A percentile compares a stretch with the other conserved stretches of the same genome.
Conservation (phyloP, 1,140 invertebrate genomes). For the Zophobas morio region DNA sequence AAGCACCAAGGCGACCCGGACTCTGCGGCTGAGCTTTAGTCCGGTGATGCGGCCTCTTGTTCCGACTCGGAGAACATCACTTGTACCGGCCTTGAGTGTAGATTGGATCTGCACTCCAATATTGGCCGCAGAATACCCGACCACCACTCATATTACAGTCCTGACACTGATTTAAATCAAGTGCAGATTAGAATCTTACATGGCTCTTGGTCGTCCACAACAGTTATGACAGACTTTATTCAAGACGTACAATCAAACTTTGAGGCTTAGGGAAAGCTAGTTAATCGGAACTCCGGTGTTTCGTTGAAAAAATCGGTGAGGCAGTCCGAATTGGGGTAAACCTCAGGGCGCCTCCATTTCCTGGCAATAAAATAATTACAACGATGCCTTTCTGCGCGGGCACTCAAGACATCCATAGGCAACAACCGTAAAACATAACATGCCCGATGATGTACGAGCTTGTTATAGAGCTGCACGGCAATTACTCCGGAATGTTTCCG, state of each 20-base stretch:
- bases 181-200: constrained; percentile 46
- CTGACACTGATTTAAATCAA: constrained; percentile 48
- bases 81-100: constrained; percentile 55
- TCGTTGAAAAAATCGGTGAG: too few species aligned
- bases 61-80: constrained; percentile 57
- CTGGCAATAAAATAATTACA: too few species aligned
- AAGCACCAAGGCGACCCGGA: constrained; percentile 39
- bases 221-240: constrained; percentile 28
- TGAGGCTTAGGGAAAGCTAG: not conserved
- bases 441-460: constrained; percentile 23
- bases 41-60: constrained; percentile 50
- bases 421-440: constrained; percentile 25
- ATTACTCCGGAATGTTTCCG: constrained; percentile 42
- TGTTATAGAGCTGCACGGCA: constrained; percentile 16
- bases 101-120: constrained; percentile 54
- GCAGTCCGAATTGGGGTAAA: too few species aligned
- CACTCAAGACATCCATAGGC: constrained; percentile 24
- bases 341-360: not conserved
- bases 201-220: constrained; percentile 36
- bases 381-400: not conserved
- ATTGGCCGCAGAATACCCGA: constrained; percentile 41
- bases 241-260: constrained; percentile 38
- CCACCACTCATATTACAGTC: constrained; percentile 48
- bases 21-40: constrained; percentile 40
- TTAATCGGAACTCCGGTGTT: too few species aligned